Conservation (phyloP, 2,113 vertebrate species). For the Ochotona princeps region DNA sequence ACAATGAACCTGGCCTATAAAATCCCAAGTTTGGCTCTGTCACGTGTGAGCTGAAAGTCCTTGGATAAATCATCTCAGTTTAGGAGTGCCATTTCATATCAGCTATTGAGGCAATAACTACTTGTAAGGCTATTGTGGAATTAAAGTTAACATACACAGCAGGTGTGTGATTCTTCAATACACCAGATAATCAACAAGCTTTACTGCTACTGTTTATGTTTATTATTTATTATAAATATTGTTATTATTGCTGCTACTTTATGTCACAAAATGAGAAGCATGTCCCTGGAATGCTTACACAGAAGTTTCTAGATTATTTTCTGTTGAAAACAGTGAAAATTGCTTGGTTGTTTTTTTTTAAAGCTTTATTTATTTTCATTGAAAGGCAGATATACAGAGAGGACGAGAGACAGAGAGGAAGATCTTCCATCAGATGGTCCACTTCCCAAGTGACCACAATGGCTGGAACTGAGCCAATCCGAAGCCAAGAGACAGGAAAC, state of each 20-base stretch:
- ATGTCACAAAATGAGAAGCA: neutral
- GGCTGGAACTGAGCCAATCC: no score
- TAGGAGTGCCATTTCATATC: conserved; percentile 23
- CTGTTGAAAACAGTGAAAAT: neutral
- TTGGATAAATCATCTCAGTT: neutral
- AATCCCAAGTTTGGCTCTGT: neutral
- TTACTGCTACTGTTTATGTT: neutral
- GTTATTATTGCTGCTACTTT: neutral
- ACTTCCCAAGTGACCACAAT: no score
- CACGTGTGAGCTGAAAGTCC: neutral
- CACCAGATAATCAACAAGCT: neutral
- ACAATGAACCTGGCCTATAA: neutral
- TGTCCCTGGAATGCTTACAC: neutral
- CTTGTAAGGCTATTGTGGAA: neutral
- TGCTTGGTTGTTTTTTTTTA: neutral
- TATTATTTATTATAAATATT: neutral
- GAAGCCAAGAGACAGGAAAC: no score
- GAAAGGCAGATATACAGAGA: no score
- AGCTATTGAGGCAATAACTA: neutral
- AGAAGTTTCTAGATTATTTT: conserved; percentile 10
- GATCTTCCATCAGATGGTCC: no score
- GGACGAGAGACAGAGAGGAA: no score
- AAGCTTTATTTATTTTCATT: no score
- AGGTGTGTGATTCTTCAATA: neutral
- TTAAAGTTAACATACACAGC: neutral